These are phyloP conservation scores for Simalia tracyae DNA, from an alignment of 2,797 vertebrate species.

Conservation along the genomic window DNA sequence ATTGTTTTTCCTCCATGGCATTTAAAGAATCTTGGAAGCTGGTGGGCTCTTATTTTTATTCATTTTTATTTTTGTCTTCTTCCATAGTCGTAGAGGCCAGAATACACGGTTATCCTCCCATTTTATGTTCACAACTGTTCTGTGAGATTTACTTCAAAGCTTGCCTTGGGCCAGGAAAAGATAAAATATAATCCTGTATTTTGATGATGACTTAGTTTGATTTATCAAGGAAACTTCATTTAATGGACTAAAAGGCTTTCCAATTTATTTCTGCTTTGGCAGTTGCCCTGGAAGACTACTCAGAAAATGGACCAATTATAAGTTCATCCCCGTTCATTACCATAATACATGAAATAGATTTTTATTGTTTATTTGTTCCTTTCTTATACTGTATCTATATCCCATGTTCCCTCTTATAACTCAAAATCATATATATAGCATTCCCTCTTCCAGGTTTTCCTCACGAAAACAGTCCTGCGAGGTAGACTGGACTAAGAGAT, in stretches of 20 bases:
- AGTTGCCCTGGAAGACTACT: neutral
- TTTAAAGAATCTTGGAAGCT: neutral
- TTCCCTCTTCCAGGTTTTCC: too few species aligned
- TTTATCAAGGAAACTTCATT: neutral
- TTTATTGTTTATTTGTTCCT: neutral
- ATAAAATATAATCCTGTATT: neutral
- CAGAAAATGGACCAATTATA: neutral
- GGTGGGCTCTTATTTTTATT: neutral
- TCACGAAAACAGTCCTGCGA: too few species aligned
- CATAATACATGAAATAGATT: neutral
- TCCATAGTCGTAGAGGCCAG: neutral
- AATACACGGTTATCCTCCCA: neutral
- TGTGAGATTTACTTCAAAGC: neutral
- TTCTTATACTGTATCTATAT: neutral
- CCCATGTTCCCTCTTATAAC: too few species aligned
- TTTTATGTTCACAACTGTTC: neutral
- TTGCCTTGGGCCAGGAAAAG: neutral
- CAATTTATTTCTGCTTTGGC: neutral
- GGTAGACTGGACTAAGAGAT: too few species aligned
- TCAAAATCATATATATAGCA: too few species aligned
- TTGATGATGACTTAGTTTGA: neutral
- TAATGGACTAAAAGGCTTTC: neutral
- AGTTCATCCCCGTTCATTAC: neutral
- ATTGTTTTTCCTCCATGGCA: neutral
- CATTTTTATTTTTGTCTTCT: neutral